A percentile compares a stretch with the other conserved stretches of the same genome.
Conservation (phyloP, 2,797 vertebrate genomes). For the Tarsius wallacei region DNA sequence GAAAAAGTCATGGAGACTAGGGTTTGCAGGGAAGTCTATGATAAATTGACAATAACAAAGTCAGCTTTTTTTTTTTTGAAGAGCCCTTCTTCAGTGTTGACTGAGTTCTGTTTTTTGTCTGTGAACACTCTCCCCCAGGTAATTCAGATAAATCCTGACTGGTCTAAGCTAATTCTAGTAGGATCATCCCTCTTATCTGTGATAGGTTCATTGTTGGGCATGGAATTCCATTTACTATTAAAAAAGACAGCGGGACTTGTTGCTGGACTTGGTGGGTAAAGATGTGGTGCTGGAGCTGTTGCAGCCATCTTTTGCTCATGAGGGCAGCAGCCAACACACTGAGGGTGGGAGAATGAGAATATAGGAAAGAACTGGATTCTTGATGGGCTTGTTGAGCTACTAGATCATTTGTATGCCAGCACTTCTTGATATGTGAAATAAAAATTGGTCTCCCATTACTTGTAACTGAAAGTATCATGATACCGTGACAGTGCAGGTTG, state of each 20-base stretch:
- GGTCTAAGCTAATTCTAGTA: not conserved
- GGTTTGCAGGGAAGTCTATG: not conserved
- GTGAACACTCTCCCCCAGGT: not conserved
- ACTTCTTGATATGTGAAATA: not conserved
- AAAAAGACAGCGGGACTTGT: not conserved
- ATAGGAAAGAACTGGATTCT: conserved; percentile 4
- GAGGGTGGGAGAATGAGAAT: not conserved
- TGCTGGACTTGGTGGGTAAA: not conserved
- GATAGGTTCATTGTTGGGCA: not conserved
- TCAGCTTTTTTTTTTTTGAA: too few relatives aligned
- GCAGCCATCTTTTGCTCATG: not conserved
- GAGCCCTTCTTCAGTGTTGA: not conserved
- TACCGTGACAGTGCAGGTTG: not conserved
- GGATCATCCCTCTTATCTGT: not conserved
- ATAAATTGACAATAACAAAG: not conserved
- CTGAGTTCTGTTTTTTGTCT: not conserved
- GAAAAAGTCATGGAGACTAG: not conserved
- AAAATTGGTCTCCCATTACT: conserved; percentile 4
- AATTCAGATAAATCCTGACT: not conserved
- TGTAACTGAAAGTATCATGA: not conserved
- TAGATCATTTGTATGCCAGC: not conserved
- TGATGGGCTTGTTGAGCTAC: not conserved
- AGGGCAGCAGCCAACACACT: not conserved
- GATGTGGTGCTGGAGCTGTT: not conserved
- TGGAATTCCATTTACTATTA: not conserved